phyloP scores from a whole-genome alignment of 2,113 vertebrate genomes.

The Dipodomys ordii region DNA sequence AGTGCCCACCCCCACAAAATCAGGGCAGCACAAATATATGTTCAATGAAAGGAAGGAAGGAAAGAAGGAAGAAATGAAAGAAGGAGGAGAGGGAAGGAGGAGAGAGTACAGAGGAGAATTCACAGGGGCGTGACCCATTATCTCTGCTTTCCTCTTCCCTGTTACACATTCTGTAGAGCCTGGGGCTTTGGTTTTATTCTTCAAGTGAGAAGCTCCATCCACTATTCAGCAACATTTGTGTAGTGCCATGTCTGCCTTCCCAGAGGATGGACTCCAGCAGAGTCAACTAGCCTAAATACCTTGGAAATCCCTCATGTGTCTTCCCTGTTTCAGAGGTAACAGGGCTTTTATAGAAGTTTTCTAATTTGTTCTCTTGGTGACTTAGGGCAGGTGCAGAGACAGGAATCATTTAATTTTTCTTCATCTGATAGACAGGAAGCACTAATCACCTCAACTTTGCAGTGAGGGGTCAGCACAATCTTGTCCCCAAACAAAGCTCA shows the following conservation, averaged over 20 bases:
- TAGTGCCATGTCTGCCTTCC: no score
- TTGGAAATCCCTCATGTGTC: no score
- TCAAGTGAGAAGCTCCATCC: neutral
- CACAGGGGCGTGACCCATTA: neutral
- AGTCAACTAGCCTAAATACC: neutral
- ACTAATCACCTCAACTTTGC: neutral
- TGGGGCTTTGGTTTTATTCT: neutral
- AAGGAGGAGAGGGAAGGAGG: no score
- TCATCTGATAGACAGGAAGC: neutral
- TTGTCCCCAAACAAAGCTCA: neutral
- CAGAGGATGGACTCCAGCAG: fast-evolving
- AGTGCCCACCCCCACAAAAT: no score
- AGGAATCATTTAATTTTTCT: neutral
- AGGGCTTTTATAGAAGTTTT: neutral
- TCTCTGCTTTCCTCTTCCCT: neutral
- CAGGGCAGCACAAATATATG: neutral
- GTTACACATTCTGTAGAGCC: neutral
- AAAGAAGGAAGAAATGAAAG: no score
- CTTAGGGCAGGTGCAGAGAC: neutral
- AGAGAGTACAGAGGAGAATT: neutral
- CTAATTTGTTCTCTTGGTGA: neutral
- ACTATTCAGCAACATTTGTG: no score
- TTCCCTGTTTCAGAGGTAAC: neutral
- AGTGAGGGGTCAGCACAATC: neutral
- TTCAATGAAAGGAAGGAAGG: neutral